Conservation (phyloP, 2,888 invertebrate species). For the Gastracanthus pulcherrimus region DNA sequence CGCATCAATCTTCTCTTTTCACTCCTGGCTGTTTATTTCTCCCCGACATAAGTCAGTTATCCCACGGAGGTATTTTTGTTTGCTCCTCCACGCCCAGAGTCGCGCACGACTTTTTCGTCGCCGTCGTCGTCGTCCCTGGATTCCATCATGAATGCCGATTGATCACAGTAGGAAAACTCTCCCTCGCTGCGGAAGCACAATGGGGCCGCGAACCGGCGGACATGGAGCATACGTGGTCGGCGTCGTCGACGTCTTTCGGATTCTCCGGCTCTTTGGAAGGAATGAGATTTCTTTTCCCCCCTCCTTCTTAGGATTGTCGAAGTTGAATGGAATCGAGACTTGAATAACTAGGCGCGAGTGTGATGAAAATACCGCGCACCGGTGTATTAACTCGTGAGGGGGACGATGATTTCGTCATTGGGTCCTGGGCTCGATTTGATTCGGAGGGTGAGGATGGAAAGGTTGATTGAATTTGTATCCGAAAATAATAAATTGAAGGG, state of each 20-base stretch:
- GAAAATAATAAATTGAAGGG: no score
- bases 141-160: constrained; percentile 36
- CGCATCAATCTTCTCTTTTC: not conserved
- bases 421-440: no score
- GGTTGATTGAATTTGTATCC: no score
- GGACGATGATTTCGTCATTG: no score
- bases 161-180: constrained; percentile 9
- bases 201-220: not conserved
- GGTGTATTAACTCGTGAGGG: no score
- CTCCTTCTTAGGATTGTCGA: no score
- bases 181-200: not conserved
- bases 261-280: not conserved
- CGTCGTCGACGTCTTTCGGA: not conserved
- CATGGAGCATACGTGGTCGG: not conserved
- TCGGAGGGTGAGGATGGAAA: no score
- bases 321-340: constrained; percentile 18
- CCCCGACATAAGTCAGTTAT: no score
- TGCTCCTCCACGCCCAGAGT: not conserved
- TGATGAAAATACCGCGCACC: not conserved
- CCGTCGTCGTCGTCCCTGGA: not conserved
- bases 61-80: not conserved
- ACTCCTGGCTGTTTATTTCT: not conserved
- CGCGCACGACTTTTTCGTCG: not conserved
- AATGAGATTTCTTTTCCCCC: constrained; percentile 17
- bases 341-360: not conserved